Conservation (phyloP, 2,113 vertebrate species). For the Pantherophis guttatus region DNA sequence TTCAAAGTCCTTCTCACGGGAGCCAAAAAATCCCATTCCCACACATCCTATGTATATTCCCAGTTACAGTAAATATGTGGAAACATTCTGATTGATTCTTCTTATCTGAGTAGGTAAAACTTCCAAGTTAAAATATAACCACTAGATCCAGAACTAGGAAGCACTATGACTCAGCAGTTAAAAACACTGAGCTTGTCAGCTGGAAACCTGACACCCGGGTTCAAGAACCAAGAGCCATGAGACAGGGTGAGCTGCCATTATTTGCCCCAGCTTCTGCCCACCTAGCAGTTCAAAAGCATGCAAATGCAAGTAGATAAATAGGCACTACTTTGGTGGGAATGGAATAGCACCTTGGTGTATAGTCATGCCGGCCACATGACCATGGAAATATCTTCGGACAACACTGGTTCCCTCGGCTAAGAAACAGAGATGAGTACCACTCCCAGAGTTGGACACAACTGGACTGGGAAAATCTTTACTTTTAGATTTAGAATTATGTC, state of each 20-base stretch:
- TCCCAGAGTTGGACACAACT: neutral
- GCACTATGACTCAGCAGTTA: neutral
- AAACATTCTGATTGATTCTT: neutral
- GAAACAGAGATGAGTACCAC: neutral
- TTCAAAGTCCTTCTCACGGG: neutral
- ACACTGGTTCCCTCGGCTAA: neutral
- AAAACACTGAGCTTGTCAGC: neutral
- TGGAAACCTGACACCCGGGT: neutral
- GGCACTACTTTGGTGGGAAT: neutral
- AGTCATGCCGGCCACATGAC: neutral
- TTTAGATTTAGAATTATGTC: neutral
- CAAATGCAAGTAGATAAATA: neutral
- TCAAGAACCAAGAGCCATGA: neutral
- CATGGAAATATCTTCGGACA: neutral
- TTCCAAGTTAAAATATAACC: neutral
- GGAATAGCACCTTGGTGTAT: neutral
- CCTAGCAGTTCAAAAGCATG: neutral
- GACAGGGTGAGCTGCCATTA: neutral
- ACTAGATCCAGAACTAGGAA: neutral
- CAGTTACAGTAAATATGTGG: neutral
- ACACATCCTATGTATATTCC: neutral
- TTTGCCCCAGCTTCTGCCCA: neutral
- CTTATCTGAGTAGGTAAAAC: neutral
- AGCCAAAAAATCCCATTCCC: neutral
- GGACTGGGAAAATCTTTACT: neutral